A percentile compares a stretch with the other conserved stretches of the same genome.
Evolutionary conservation across 2,797 vertebrate species (phyloP).

Genomic region (Emydoidea blandingii): DNA sequence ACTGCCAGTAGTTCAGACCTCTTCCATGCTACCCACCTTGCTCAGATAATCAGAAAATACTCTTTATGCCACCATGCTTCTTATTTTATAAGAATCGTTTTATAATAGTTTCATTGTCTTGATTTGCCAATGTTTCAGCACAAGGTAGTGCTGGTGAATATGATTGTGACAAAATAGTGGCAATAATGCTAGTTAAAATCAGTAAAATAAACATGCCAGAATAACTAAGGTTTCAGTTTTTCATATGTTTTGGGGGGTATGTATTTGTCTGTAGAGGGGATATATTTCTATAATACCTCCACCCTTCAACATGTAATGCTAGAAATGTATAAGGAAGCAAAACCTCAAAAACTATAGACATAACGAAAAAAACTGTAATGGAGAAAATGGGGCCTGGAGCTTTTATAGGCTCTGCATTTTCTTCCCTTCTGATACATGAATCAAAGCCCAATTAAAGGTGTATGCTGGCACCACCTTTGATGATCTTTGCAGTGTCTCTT

Average conservation of each 20-base stretch:
- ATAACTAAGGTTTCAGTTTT: neutral
- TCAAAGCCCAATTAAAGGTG: neutral
- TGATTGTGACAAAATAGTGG: neutral
- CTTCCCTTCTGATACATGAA: neutral
- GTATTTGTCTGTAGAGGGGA: neutral
- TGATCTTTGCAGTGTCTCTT: neutral
- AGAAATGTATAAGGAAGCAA: neutral
- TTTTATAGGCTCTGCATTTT: neutral
- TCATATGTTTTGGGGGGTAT: accelerated
- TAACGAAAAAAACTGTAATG: neutral
- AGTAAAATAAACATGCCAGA: neutral
- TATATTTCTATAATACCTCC: neutral
- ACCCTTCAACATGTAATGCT: neutral
- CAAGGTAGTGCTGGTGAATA: neutral
- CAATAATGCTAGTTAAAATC: neutral
- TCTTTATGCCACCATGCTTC: neutral
- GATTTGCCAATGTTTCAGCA: neutral
- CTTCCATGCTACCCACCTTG: neutral
- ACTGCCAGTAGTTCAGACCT: neutral
- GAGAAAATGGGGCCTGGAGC: neutral
- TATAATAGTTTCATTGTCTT: neutral
- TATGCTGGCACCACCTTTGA: neutral
- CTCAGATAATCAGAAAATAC: neutral
- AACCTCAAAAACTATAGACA: neutral
- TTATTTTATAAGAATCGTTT: neutral